phyloP scores from a whole-genome alignment of 2,888 invertebrate species.

The Nemotelus pantherinus region DNA sequence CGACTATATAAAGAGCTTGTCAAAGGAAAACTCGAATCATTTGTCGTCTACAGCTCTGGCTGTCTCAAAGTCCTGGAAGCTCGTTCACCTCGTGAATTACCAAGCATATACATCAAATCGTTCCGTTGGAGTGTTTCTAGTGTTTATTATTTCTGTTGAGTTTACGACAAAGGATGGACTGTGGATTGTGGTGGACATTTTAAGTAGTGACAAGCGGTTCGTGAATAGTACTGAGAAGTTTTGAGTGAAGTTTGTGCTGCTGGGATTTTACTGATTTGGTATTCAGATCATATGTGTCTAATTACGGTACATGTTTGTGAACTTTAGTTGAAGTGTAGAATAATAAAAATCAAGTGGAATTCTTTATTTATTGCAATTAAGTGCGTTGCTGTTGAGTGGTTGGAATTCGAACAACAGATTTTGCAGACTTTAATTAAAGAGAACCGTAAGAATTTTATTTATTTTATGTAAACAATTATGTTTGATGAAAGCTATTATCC shows the following conservation, averaged over 20 bases:
- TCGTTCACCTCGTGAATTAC: background rate
- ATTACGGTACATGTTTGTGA: too few relatives aligned
- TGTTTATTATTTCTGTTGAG: background rate
- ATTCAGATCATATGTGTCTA: too few relatives aligned
- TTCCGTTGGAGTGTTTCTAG: background rate
- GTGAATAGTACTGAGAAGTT: background rate
- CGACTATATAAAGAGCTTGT: slow-evolving; percentile 29
- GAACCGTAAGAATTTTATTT: too few relatives aligned
- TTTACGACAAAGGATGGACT: background rate
- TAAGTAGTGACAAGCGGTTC: background rate
- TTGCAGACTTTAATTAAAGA: too few relatives aligned
- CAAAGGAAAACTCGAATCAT: slow-evolving; percentile 13
- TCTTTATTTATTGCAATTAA: too few relatives aligned
- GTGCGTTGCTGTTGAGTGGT: too few relatives aligned
- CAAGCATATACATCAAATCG: background rate
- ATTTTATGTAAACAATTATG: too few relatives aligned
- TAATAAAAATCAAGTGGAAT: too few relatives aligned
- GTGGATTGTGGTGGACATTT: background rate
- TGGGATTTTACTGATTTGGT: background rate
- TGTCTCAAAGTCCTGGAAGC: background rate
- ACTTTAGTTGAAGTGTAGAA: too few relatives aligned
- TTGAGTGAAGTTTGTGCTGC: background rate
- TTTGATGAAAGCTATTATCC: too few relatives aligned
- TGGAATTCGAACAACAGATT: too few relatives aligned
- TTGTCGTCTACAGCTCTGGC: slow-evolving; percentile 12